A percentile compares a stretch with the other conserved stretches of the same genome.
Evolutionary conservation across 2,888 invertebrate species (phyloP).

Genomic region (Rhynchonema sp.): DNA sequence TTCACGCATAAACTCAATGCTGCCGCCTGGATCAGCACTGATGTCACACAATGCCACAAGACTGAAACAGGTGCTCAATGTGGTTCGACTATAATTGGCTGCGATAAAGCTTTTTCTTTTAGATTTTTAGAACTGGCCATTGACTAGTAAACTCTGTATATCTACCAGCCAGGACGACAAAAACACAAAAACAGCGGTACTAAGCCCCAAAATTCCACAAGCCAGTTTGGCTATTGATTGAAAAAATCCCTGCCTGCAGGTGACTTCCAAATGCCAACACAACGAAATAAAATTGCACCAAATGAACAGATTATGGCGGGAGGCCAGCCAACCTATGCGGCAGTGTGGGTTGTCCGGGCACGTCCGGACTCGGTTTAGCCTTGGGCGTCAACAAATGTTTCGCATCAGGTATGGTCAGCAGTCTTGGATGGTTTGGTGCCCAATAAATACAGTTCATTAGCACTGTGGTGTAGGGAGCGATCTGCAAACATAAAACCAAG

Average conservation of each 20-base stretch:
- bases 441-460: constrained; percentile 96
- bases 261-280: too few relatives aligned
- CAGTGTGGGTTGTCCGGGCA: constrained; percentile 11
- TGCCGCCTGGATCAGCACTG: constrained; percentile 93
- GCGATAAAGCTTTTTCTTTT: too few relatives aligned
- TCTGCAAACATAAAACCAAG: too few relatives aligned
- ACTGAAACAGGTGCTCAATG: constrained; percentile 35
- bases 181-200: too few relatives aligned
- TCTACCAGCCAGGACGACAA: not conserved
- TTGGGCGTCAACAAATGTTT: constrained; percentile 53
- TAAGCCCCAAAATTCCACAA: too few relatives aligned
- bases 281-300: too few relatives aligned
- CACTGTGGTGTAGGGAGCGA: constrained; percentile 90
- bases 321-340: constrained; percentile 36
- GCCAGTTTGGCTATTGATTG: too few relatives aligned
- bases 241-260: too few relatives aligned
- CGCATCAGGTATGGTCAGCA: constrained; percentile 91
- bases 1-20: constrained; percentile 97
- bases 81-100: too few relatives aligned
- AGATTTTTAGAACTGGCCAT: too few relatives aligned
- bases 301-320: constrained; percentile 29
- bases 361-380: constrained; percentile 11
- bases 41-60: constrained; percentile 89
- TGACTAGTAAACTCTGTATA: too few relatives aligned
- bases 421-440: constrained; percentile 85